These are phyloP conservation scores for Agrypnia vestita DNA, from an alignment of 1,140 invertebrate species.

Conservation along the genomic window DNA sequence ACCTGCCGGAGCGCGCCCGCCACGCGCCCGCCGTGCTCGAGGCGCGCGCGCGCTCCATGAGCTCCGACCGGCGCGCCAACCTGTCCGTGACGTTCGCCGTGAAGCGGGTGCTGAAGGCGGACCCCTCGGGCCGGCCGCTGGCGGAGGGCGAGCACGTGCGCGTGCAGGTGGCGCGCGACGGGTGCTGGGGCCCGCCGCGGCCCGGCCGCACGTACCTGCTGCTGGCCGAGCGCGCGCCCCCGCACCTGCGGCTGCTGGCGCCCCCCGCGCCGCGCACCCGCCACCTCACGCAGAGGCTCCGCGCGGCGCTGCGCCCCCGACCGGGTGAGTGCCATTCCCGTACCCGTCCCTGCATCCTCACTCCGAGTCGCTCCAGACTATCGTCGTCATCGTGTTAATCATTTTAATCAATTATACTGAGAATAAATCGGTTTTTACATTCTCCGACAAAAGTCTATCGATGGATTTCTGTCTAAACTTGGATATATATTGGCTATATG, in stretches of 20 bases:
- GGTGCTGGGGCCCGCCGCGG: slow-evolving; percentile 78
- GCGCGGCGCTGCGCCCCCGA: slow-evolving; percentile 37
- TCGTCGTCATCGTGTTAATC: too few relatives aligned
- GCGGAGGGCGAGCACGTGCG: slow-evolving; percentile 75
- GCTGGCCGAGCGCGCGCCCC: slow-evolving; percentile 48
- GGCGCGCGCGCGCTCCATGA: slow-evolving; percentile 78
- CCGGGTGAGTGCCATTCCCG: slow-evolving; percentile 33
- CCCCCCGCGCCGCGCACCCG: slow-evolving; percentile 45
- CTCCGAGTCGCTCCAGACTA: too few relatives aligned
- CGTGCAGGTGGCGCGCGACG: slow-evolving; percentile 76
- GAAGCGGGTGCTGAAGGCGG: slow-evolving; percentile 76
- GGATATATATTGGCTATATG: too few relatives aligned
- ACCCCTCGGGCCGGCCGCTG: slow-evolving; percentile 67
- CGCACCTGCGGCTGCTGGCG: slow-evolving; percentile 43
- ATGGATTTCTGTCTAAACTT: too few relatives aligned
- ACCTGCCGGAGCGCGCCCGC: slow-evolving; percentile 72
- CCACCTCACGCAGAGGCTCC: slow-evolving; percentile 32
- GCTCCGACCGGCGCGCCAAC: slow-evolving; percentile 72
- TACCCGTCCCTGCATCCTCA: background rate
- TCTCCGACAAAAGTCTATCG: too few relatives aligned
- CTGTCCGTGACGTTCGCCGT: slow-evolving; percentile 81
- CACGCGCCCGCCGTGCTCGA: slow-evolving; percentile 78
- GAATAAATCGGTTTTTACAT: too few relatives aligned
- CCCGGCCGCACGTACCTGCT: slow-evolving; percentile 66
- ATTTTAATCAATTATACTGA: too few relatives aligned